A percentile compares a stretch with the other conserved stretches of the same genome.
Conservation (phyloP, 2,113 vertebrate genomes). For the Neodon shergylaensis region DNA sequence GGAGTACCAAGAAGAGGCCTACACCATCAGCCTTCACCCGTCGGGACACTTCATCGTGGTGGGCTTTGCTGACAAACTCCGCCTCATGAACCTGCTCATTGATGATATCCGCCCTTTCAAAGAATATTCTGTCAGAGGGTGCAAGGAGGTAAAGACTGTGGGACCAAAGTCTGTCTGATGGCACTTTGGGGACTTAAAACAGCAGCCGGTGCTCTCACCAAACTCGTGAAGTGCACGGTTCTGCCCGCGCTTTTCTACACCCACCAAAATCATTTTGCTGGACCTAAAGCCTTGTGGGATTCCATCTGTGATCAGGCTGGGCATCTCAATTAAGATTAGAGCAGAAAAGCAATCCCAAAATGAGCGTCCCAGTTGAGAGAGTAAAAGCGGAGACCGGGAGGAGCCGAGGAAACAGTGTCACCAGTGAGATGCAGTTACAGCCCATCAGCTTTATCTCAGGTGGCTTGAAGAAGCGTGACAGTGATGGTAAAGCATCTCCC, state of each 20-base stretch:
- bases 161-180: constrained; percentile 6
- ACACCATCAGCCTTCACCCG: constrained; percentile 94
- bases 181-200: background rate
- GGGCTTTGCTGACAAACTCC: constrained; percentile 95
- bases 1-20: constrained; percentile 93
- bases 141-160: constrained; percentile 89
- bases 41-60: constrained; percentile 92
- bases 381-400: background rate
- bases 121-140: constrained; percentile 92
- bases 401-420: background rate
- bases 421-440: background rate
- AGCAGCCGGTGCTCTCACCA: background rate
- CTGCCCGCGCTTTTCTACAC: background rate
- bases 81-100: constrained; percentile 93
- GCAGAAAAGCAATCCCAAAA: background rate
- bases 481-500: background rate
- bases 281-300: background rate
- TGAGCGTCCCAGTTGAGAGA: background rate
- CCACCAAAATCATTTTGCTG: background rate
- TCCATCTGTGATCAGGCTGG: background rate
- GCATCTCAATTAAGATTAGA: background rate
- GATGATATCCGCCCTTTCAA: constrained; percentile 92
- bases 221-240: background rate
- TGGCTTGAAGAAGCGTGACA: background rate
- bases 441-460: background rate